phyloP scores from a whole-genome alignment of 1,140 invertebrate genomes.

The Orussus abietinus region DNA sequence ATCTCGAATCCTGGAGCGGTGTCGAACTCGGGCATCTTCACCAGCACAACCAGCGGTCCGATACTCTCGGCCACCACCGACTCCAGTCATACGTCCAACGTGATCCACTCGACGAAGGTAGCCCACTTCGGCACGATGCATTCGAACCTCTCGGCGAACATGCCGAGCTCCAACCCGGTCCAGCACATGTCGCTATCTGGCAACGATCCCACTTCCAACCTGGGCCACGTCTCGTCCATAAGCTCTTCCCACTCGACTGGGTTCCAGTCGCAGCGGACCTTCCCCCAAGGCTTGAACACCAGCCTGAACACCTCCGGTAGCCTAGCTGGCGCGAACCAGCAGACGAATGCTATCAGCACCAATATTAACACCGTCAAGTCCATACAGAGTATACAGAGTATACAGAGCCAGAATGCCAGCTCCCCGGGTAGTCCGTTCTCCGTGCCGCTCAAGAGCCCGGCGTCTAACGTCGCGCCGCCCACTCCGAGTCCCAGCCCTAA shows the following conservation, averaged over 20 bases:
- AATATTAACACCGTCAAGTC: constrained; percentile 3
- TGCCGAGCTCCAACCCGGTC: constrained; percentile 37
- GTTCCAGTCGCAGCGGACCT: constrained; percentile 39
- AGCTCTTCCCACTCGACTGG: constrained; percentile 31
- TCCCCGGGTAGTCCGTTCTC: constrained; percentile 51
- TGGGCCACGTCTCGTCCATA: constrained; percentile 33
- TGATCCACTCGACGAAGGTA: constrained; percentile 40
- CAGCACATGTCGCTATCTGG: constrained; percentile 30
- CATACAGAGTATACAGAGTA: constrained; percentile 36
- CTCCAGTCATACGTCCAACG: constrained; percentile 35
- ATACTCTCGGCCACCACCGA: constrained; percentile 34
- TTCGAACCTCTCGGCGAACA: constrained; percentile 42
- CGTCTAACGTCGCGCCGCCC: constrained; percentile 50
- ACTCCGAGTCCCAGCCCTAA: constrained; percentile 52
- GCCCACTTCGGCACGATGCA: constrained; percentile 47
- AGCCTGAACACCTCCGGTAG: constrained; percentile 29
- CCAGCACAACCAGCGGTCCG: constrained; percentile 39
- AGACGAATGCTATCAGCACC: constrained; percentile 44
- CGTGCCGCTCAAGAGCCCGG: constrained; percentile 49
- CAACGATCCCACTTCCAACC: constrained; percentile 32
- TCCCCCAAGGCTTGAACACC: constrained; percentile 35
- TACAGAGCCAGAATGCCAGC: constrained; percentile 43
- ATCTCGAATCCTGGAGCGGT: constrained; percentile 31
- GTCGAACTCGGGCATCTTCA: constrained; percentile 37
- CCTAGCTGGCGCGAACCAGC: constrained; percentile 27